Percentiles rank a stretch among this genome's conserved stretches.
Evolutionary conservation across 2,888 invertebrate genomes (phyloP).

Genomic region (Sabellastarte sp.): DNA sequence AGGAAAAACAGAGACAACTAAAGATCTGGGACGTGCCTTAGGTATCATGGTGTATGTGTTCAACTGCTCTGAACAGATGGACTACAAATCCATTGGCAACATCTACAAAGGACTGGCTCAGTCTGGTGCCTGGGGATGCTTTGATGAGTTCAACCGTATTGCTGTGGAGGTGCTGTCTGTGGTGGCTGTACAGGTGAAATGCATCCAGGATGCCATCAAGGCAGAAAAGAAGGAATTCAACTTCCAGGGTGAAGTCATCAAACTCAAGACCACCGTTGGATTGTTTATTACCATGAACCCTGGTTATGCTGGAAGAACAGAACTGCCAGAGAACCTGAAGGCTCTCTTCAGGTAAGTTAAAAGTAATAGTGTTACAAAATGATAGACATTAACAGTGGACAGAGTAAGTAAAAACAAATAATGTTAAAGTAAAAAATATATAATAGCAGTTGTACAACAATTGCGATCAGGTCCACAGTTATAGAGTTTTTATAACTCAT

Average conservation of each 20-base stretch:
- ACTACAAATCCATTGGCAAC: slow-evolving; percentile 84
- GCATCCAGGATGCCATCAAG: slow-evolving; percentile 45
- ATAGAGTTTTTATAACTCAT: too few relatives aligned
- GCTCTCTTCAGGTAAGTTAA: slow-evolving; percentile 64
- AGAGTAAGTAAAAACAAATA: too few relatives aligned
- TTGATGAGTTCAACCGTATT: slow-evolving; percentile 95
- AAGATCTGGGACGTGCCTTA: slow-evolving; percentile 89
- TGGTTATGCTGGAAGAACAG: slow-evolving; percentile 84
- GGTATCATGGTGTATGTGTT: slow-evolving; percentile 98
- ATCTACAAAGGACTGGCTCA: slow-evolving; percentile 96
- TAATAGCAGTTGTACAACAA: too few relatives aligned
- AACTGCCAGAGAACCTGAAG: slow-evolving; percentile 59
- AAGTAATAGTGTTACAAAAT: background rate
- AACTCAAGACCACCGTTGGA: slow-evolving; percentile 80
- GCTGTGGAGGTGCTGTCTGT: slow-evolving; percentile 95
- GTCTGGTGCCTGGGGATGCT: slow-evolving; percentile 97
- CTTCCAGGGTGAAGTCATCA: slow-evolving; percentile 91
- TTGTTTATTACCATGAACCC: slow-evolving; percentile 99
- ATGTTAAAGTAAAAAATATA: too few relatives aligned
- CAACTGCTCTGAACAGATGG: slow-evolving; percentile 98
- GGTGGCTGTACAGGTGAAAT: slow-evolving; percentile 82
- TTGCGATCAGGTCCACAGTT: too few relatives aligned
- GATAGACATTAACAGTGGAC: background rate
- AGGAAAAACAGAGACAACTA: slow-evolving; percentile 96
- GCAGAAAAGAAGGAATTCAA: slow-evolving; percentile 82